Evolutionary conservation across 2,113 vertebrate species (phyloP), one percentile per base, ranked within the genome.

Genomic region (Poeciliopsis occidentalis): DNA sequence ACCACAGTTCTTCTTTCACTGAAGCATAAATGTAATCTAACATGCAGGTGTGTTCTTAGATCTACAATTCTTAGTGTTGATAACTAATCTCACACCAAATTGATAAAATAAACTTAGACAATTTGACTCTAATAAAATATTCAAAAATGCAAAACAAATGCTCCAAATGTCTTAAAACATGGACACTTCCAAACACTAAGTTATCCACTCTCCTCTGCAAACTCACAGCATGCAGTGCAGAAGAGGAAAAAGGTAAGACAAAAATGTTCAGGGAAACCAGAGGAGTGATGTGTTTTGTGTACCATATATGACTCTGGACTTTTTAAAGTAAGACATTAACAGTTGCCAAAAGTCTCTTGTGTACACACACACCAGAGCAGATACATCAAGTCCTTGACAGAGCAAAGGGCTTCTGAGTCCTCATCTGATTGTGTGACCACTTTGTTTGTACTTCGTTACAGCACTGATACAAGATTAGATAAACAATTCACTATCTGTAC

Each of bases 381-480:
- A 92, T 90, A 86, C 73, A 92, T 85, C 87, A 86, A 92, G 93
- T 90, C 92, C 93, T 93, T 92, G 91, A 93, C 84, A 73, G 84
- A 81, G 63, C 81, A 91, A 90, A 91, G 91, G 84, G 85, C 85
- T 78, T 76, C 80, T 51, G 76, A 84, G 86, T 84, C 84, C 88
- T 90, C 87, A 90, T 93, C 89, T 89, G 92, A 93, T 92, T 84
- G 88, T 79, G 87, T 83, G 79, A 90, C 88, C 88, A 93, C 91
- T 91, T 92, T 93, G 91, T 94, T 93, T 94, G 91, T 93, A 91
- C 92, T 93, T 93, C 67, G 88, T 92, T 92, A 92, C 80, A 84
- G 89, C 77, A 62, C 88, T 76, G 92, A 94, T 94, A 93, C 93
- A 92, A 94, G 94, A 95, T 95, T 92, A 95, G 93, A 95, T 94